Base-by-base conservation (phyloP, 53 echinoderm and acorn worm genomes). In the Temnopleurus reevesii region DNA sequence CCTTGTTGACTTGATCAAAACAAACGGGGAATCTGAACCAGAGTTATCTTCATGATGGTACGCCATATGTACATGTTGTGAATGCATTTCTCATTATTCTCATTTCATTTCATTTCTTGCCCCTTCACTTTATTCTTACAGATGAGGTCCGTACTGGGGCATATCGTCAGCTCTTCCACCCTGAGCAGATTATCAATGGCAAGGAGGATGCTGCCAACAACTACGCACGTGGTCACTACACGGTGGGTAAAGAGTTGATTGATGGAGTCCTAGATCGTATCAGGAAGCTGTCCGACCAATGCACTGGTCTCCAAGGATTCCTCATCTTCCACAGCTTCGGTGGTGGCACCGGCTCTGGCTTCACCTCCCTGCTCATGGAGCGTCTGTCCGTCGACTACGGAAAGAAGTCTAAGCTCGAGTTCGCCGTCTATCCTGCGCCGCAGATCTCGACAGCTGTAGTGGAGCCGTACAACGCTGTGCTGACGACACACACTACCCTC, bases 301-400 rank as follows among this genome's bases (percentile, higher is more conserved):
- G 96, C 91, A 94, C 96, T 3, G 96, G 96, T 92, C 96, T 96
- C 45, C 96, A 96, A 59, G 96, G 96, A 38, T 96, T 96, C 86
- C 94, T 96, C 83, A 96, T 96, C 94, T 96, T 96, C 91, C 96
- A 96, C 91, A 92, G 97, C 92, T 96, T 93, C 86, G 93, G 96
- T 89, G 94, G 96, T 51, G 94, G 97, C 29, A 95, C 95, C 65
- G 97, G 97, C 45, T 97, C 97, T 53, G 98, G 98, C n/a, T 94
- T 97, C 33, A 89, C 95, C n/a, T 93, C 98, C 12, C 86, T 95
- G 17, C 90, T 97, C 60, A 94, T 95, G 98, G 98, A 97, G 76
- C 94, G 98, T 66, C 93, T 97, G 12, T 95, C 98, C 45, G 95
- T 95, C 34, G 98, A 97, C 90, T 97, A 97, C 91, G 98, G 98